Conservation (phyloP, 2,888 invertebrate genomes). For the Hedychridium roseum region DNA sequence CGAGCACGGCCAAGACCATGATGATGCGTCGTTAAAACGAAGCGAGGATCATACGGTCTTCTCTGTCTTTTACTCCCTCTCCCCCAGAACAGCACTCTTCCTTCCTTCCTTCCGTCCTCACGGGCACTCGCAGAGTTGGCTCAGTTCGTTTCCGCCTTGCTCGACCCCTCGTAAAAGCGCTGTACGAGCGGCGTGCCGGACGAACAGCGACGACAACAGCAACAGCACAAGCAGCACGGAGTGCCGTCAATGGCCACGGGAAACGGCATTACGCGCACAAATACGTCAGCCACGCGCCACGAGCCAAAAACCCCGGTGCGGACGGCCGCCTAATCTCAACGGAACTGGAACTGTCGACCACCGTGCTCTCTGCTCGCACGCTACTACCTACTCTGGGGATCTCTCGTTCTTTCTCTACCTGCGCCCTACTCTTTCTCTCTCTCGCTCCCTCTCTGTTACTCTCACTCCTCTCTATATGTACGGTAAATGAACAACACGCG, state of each 20-base stretch:
- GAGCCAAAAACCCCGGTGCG: constrained; percentile 39
- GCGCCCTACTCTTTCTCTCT: constrained; percentile 12
- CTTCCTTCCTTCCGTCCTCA: no score
- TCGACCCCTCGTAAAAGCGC: constrained; percentile 27
- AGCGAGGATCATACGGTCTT: no score
- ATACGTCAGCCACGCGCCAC: constrained; percentile 29
- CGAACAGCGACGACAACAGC: constrained; percentile 35
- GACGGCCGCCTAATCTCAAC: constrained; percentile 54
- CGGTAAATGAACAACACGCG: constrained; percentile 53
- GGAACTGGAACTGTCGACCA: constrained; percentile 53
- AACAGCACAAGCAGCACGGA: constrained; percentile 33
- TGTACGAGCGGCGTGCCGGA: constrained; percentile 36
- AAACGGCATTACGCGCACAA: constrained; percentile 43
- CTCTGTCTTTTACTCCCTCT: constrained; percentile 1
- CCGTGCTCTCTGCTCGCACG: constrained; percentile 45
- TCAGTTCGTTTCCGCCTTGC: constrained; percentile 29
- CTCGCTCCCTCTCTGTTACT: constrained; percentile 20
- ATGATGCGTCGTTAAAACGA: no score
- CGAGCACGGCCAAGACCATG: no score
- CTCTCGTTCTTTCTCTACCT: constrained; percentile 20
- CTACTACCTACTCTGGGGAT: constrained; percentile 41
- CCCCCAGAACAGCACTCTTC: constrained; percentile 7
- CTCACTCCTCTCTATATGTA: constrained; percentile 32
- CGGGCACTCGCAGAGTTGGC: constrained; percentile 23
- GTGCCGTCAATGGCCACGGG: constrained; percentile 45